Conservation (phyloP, 2,888 invertebrate species). For the Opisthograptis luteolata region DNA sequence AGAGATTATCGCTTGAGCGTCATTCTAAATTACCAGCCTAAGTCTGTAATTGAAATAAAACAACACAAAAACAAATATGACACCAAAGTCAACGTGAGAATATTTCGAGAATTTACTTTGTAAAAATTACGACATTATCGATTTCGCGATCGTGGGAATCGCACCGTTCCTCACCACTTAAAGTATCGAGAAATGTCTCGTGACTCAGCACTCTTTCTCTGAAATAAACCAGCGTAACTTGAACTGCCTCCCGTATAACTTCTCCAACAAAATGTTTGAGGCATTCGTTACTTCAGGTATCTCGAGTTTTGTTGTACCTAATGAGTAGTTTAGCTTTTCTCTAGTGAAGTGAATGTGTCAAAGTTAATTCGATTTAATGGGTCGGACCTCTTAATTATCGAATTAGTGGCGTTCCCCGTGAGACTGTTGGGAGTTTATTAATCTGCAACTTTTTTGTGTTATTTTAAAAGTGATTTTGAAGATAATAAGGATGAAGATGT, state of each 20-base stretch:
- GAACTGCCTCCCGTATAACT: constrained; percentile 1
- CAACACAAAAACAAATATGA: neutral
- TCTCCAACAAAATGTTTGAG: neutral
- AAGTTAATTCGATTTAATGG: constrained; percentile 83
- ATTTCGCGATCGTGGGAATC: constrained; percentile 81
- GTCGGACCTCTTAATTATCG: constrained; percentile 73
- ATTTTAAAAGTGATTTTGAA: neutral
- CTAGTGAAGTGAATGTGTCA: constrained; percentile 76
- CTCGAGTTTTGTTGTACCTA: constrained; percentile 53
- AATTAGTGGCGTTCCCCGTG: constrained; percentile 64
- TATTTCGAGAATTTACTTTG: constrained; percentile 27
- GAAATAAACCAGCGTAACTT: constrained; percentile 33
- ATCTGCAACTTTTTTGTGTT: constrained; percentile 42
- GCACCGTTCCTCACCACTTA: constrained; percentile 57
- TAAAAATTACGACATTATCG: constrained; percentile 56
- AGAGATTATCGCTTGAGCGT: too few species aligned
- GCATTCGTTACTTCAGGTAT: constrained; percentile 33
- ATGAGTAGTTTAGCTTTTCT: constrained; percentile 79
- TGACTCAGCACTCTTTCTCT: constrained; percentile 72
- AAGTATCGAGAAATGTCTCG: constrained; percentile 56
- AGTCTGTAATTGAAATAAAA: neutral
- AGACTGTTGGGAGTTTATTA: constrained; percentile 39
- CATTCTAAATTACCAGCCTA: too few species aligned
- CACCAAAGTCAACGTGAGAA: constrained; percentile 29
- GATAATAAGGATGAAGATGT: too few species aligned